Percentiles rank a stretch among this genome's conserved stretches.
Conservation (phyloP, 2,797 vertebrate genomes). For the Numenius phaeopus region DNA sequence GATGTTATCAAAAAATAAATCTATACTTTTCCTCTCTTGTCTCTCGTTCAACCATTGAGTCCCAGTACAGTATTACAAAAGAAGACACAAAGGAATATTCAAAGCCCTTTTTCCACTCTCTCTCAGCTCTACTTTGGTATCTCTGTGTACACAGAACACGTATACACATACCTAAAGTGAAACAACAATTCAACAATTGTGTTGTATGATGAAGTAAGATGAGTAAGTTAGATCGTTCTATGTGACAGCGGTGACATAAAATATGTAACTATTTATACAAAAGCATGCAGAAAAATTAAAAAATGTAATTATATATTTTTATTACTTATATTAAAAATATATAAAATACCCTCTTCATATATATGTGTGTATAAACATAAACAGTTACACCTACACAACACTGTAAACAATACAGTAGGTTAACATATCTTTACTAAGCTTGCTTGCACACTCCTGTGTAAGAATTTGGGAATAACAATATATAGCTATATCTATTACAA, state of each 20-base stretch:
- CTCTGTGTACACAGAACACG: neutral
- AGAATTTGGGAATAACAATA: neutral
- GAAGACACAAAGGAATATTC: neutral
- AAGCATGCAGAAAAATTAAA: neutral
- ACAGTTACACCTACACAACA: neutral
- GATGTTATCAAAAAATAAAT: neutral
- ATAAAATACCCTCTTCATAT: neutral
- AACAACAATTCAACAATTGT: neutral
- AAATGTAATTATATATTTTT: neutral
- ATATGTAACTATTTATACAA: neutral
- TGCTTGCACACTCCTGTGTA: neutral
- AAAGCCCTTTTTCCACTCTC: neutral
- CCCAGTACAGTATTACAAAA: neutral
- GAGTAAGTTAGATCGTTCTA: neutral
- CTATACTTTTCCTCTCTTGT: neutral
- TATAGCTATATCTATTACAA: neutral
- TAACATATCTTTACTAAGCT: neutral
- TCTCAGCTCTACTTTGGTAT: neutral
- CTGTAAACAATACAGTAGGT: neutral
- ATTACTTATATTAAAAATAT: neutral
- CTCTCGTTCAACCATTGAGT: neutral
- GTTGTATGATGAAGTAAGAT: neutral
- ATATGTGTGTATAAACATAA: neutral
- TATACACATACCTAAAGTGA: neutral
- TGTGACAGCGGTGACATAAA: neutral